These are phyloP conservation scores for Pantherophis guttatus DNA, from an alignment of 2,113 vertebrate species.

Conservation along the genomic window DNA sequence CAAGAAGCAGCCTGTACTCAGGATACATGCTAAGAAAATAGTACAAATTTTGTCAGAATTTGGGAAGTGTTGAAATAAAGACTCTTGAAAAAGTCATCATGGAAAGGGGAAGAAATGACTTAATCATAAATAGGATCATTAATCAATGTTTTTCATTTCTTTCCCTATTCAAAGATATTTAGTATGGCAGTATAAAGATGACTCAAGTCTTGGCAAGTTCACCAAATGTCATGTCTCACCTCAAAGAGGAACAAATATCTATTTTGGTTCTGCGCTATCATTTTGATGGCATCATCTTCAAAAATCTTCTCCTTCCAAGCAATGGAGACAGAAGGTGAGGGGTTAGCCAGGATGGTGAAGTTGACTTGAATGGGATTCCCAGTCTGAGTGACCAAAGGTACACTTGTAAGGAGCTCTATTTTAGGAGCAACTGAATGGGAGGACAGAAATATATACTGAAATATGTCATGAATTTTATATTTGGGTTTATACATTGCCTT, in stretches of 20 bases:
- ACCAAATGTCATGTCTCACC: not conserved
- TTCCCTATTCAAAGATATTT: not conserved
- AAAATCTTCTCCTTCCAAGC: not conserved
- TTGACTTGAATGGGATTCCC: not conserved
- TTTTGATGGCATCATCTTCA: not conserved
- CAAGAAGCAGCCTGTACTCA: not conserved
- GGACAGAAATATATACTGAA: not conserved
- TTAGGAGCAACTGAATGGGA: not conserved
- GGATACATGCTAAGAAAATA: not conserved
- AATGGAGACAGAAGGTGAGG: not conserved
- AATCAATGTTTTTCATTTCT: not conserved
- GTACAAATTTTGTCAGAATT: not conserved
- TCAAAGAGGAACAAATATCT: not conserved
- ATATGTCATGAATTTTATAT: not conserved
- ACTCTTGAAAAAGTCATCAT: not conserved
- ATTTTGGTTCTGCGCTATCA: not conserved
- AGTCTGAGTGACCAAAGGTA: not conserved
- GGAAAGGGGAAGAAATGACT: not conserved
- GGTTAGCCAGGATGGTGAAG: not conserved
- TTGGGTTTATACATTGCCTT: not conserved
- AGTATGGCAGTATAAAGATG: not conserved
- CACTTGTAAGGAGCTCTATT: not conserved
- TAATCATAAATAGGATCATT: not conserved
- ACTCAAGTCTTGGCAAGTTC: not conserved
- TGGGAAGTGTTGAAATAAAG: not conserved